Evolutionary conservation across 2,113 vertebrate genomes (phyloP).

Genomic region (Plestiodon gilberti): DNA sequence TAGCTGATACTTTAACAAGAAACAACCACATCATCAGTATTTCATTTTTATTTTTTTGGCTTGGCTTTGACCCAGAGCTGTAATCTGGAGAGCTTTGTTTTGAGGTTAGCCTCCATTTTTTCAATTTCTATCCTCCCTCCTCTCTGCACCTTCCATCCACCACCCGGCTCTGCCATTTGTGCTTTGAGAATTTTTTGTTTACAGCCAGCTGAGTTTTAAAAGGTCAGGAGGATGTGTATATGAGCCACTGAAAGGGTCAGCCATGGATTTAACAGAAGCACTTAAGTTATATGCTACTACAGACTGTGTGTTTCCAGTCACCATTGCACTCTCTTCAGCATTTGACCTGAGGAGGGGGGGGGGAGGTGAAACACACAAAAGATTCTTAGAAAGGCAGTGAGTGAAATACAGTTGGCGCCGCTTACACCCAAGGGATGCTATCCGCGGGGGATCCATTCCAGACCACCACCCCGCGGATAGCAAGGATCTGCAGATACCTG

Average conservation of each 20-base stretch:
- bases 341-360: not conserved
- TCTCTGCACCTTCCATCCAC: not conserved
- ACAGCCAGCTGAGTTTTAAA: slow-evolving; percentile 19
- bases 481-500: too few species aligned
- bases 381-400: not conserved
- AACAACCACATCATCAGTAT: slow-evolving; percentile 3
- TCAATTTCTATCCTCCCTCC: not conserved
- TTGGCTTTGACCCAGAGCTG: not conserved
- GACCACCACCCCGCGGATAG: too few species aligned
- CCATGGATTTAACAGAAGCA: not conserved
- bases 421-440: too few species aligned
- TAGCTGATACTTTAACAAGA: slow-evolving; percentile 8
- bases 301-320: not conserved
- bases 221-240: slow-evolving; percentile 5
- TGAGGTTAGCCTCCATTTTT: not conserved
- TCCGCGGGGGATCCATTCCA: too few species aligned
- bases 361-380: not conserved
- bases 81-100: not conserved
- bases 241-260: not conserved
- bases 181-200: slow-evolving; percentile 7
- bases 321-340: not conserved
- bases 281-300: not conserved
- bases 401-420: too few species aligned
- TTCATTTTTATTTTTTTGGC: not conserved
- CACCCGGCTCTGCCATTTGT: not conserved